These are phyloP conservation scores for Octomys mimax DNA, from an alignment of 2,797 vertebrate species.

Conservation along the genomic window DNA sequence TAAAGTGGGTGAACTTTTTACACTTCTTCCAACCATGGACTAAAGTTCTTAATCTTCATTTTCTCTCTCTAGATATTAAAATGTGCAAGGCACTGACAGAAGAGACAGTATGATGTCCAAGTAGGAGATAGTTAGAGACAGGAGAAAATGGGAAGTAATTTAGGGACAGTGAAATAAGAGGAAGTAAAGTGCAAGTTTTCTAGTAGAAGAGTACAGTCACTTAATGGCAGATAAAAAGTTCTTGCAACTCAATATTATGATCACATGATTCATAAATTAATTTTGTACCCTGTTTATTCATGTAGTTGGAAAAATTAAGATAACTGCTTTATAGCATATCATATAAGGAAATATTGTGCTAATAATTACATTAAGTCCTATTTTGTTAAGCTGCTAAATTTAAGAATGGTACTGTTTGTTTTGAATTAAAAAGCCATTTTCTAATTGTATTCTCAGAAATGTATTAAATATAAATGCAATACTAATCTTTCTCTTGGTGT, in stretches of 20 bases:
- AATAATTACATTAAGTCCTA: not conserved
- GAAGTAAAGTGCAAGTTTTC: not conserved
- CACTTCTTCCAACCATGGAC: not conserved
- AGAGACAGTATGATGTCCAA: not conserved
- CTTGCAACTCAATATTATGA: not conserved
- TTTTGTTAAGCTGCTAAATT: not conserved
- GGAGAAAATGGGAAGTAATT: not conserved
- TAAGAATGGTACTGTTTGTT: not conserved
- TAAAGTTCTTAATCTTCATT: not conserved
- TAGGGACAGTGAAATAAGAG: not conserved
- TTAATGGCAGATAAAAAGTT: not conserved
- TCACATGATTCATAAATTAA: not conserved
- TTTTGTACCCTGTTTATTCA: conserved; percentile 6
- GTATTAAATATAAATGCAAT: not conserved
- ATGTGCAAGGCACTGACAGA: not conserved
- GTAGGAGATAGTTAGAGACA: not conserved
- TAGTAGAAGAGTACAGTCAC: not conserved
- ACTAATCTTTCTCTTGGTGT: not conserved
- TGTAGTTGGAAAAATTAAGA: not conserved
- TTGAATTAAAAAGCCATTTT: conserved; percentile 7
- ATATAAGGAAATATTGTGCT: not conserved
- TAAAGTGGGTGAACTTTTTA: not conserved
- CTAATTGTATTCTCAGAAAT: not conserved
- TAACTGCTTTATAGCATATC: not conserved
- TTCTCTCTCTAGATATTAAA: not conserved